These are phyloP conservation scores for Acholoe squamosa DNA, from an alignment of 2,888 invertebrate species.

Conservation along the genomic window DNA sequence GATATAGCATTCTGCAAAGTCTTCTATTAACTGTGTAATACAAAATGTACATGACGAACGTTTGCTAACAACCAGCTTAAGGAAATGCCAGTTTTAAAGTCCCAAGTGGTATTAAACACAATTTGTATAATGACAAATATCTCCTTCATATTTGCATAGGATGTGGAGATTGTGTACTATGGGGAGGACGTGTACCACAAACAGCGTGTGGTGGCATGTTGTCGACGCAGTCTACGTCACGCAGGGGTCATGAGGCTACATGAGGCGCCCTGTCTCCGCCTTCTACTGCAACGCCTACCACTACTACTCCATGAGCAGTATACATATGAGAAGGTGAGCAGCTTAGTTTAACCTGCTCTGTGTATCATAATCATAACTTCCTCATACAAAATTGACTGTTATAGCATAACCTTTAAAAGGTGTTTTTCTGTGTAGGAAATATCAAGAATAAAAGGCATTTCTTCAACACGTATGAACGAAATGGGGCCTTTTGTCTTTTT, in stretches of 20 bases:
- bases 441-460: too few relatives aligned
- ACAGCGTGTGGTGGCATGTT: conserved; percentile 84
- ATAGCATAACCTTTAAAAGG: too few relatives aligned
- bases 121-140: not conserved
- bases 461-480: too few relatives aligned
- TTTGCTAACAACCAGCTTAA: too few relatives aligned
- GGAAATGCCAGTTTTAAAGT: too few relatives aligned
- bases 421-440: too few relatives aligned
- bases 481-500: too few relatives aligned
- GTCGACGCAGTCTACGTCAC: conserved; percentile 84
- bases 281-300: conserved; percentile 84
- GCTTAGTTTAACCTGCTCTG: not conserved
- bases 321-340: conserved; percentile 84
- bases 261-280: conserved; percentile 85
- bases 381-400: not conserved
- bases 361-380: not conserved
- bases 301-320: conserved; percentile 85
- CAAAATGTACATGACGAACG: too few relatives aligned
- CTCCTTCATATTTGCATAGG: conserved; percentile 75
- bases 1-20: too few relatives aligned
- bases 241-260: conserved; percentile 85
- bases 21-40: too few relatives aligned
- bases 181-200: conserved; percentile 82
- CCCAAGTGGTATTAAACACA: too few relatives aligned
- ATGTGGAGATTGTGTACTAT: conserved; percentile 85